Conservation (phyloP, 2,113 vertebrate genomes). For the Paracanthobrama guichenoti region DNA sequence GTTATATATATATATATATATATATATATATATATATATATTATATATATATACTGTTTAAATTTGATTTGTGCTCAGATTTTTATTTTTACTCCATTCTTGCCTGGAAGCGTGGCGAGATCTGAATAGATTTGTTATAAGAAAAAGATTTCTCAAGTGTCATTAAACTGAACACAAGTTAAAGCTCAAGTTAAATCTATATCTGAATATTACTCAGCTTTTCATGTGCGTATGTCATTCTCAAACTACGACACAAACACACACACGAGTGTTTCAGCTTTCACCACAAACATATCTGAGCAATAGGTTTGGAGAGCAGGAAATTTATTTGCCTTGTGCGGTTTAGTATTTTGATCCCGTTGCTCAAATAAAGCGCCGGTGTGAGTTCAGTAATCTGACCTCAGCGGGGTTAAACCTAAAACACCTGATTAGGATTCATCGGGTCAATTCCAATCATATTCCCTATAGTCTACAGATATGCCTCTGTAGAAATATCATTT, state of each 20-base stretch:
- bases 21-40: too few relatives aligned
- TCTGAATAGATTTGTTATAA: not conserved
- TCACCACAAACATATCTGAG: not conserved
- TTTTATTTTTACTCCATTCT: not conserved
- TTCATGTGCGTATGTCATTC: not conserved
- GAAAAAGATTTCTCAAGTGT: not conserved
- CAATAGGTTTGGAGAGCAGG: not conserved
- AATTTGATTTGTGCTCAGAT: not conserved
- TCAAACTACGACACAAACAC: not conserved
- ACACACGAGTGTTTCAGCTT: not conserved
- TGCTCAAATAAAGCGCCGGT: conserved; percentile 17
- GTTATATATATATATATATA: too few relatives aligned
- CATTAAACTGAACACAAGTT: not conserved
- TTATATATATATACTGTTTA: too few relatives aligned
- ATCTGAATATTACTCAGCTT: not conserved
- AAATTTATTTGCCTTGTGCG: not conserved
- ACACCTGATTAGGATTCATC: conserved; percentile 86
- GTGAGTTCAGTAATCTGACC: conserved; percentile 33
- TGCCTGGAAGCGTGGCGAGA: not conserved
- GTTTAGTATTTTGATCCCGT: conserved; percentile 22
- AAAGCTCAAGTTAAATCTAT: conserved; percentile 4
- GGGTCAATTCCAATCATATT: conserved; percentile 77
- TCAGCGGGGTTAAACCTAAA: conserved; percentile 76
- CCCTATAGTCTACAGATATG: conserved; percentile 80
- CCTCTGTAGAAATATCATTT: conserved; percentile 87